These are phyloP conservation scores for Dendrophyllia cribrosa DNA, from an alignment of 64 coral and sea anemone genomes.

Conservation along the genomic window DNA sequence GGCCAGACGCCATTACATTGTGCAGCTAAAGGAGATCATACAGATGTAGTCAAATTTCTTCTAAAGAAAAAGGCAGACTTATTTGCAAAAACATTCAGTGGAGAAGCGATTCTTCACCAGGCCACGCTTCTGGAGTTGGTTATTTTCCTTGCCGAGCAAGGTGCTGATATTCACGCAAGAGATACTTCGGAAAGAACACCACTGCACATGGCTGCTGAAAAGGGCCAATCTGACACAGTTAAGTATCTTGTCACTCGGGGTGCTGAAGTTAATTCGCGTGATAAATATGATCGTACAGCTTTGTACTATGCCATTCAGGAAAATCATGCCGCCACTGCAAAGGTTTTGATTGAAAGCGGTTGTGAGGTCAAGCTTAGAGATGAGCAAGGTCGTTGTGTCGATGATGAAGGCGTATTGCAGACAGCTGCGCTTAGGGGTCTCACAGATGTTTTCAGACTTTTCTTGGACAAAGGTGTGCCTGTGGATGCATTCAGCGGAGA, in stretches of 20 bases:
- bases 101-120: background rate
- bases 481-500: background rate
- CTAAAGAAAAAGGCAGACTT: background rate
- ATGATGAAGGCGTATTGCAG: background rate
- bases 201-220: slow-evolving; percentile 1
- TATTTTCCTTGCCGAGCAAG: background rate
- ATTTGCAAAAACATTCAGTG: background rate
- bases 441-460: background rate
- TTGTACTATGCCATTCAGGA: background rate
- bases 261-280: background rate
- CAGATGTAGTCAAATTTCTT: background rate
- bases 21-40: background rate
- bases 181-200: background rate
- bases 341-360: slow-evolving; percentile 10
- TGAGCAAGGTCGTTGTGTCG: background rate
- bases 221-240: slow-evolving; percentile 9
- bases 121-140: background rate
- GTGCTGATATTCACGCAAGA: slow-evolving; percentile 1
- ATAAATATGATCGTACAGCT: background rate
- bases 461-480: background rate
- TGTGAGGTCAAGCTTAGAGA: background rate
- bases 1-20: background rate
- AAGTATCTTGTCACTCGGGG: background rate
- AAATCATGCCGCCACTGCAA: background rate
- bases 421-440: background rate